phyloP scores from a whole-genome alignment of 2,113 vertebrate species.

The Indicator indicator region DNA sequence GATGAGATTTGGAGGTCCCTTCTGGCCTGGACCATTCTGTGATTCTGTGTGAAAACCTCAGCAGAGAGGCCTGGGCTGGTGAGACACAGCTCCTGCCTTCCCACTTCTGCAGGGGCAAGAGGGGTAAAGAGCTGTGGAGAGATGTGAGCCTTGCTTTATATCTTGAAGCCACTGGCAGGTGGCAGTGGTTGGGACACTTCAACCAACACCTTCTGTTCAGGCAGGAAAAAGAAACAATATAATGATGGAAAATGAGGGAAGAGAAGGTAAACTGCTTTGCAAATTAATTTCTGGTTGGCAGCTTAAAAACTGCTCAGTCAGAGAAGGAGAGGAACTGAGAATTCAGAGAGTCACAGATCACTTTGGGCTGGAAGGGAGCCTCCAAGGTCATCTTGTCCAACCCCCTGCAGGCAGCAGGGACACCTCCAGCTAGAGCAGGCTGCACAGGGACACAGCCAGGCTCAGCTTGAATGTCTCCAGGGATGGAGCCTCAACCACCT shows the following conservation, averaged over 20 bases:
- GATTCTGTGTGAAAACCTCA: not conserved
- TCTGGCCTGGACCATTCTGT: too few species aligned
- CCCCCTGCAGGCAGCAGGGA: too few species aligned
- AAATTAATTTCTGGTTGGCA: not conserved
- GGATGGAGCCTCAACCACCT: too few species aligned
- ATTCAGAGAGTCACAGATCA: too few species aligned
- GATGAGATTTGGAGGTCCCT: too few species aligned
- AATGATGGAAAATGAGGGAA: not conserved
- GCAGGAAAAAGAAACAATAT: not conserved
- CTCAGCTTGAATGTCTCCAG: too few species aligned
- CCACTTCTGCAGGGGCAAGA: not conserved
- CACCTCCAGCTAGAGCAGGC: too few species aligned
- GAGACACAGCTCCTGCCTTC: not conserved
- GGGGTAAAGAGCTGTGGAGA: not conserved
- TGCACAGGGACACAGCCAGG: too few species aligned
- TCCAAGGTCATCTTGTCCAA: too few species aligned
- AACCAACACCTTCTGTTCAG: not conserved
- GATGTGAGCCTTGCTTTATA: not conserved
- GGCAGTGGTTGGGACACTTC: not conserved
- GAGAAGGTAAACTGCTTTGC: not conserved
- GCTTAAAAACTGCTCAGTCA: not conserved
- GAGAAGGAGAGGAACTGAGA: not conserved
- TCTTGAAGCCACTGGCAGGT: not conserved
- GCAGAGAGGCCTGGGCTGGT: not conserved
- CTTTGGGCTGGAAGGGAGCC: too few species aligned